Percentiles rank a stretch among this genome's conserved stretches.
phyloP scores from a whole-genome alignment of 1,140 invertebrate genomes.

The Agrypnia vestita region DNA sequence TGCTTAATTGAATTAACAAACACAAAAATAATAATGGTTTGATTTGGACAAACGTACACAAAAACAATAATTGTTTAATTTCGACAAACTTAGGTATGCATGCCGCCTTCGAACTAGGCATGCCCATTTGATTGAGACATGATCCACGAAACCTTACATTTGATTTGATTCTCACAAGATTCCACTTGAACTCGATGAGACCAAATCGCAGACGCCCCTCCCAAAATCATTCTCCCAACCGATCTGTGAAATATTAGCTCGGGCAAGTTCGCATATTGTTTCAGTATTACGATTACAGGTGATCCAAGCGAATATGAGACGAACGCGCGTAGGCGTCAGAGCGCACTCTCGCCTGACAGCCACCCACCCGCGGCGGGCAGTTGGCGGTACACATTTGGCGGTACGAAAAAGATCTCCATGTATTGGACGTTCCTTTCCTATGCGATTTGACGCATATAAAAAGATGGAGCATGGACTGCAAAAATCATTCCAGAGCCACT shows the following conservation, averaged over 20 bases:
- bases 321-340: neutral
- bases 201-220: neutral
- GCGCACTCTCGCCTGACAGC: slow-evolving; percentile 10
- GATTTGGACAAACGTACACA: too few species aligned
- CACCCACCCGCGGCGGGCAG: slow-evolving; percentile 15
- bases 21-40: too few species aligned
- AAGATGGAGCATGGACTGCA: slow-evolving; percentile 55
- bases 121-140: too few species aligned
- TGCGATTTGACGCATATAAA: slow-evolving; percentile 61
- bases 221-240: slow-evolving; percentile 18
- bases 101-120: too few species aligned
- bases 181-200: too few species aligned
- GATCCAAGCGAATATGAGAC: neutral
- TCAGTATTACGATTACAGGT: slow-evolving; percentile 36
- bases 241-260: neutral
- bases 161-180: too few species aligned
- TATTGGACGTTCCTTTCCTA: slow-evolving; percentile 57
- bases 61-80: too few species aligned
- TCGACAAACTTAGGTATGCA: too few species aligned
- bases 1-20: too few species aligned
- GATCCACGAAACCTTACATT: too few species aligned
- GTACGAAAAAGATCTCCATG: slow-evolving; percentile 50
- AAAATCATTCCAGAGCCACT: slow-evolving; percentile 59
- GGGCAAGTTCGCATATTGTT: neutral
- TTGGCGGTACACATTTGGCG: slow-evolving; percentile 48